phyloP scores from a whole-genome alignment of 1,140 invertebrate species.

The Drosophila tani region DNA sequence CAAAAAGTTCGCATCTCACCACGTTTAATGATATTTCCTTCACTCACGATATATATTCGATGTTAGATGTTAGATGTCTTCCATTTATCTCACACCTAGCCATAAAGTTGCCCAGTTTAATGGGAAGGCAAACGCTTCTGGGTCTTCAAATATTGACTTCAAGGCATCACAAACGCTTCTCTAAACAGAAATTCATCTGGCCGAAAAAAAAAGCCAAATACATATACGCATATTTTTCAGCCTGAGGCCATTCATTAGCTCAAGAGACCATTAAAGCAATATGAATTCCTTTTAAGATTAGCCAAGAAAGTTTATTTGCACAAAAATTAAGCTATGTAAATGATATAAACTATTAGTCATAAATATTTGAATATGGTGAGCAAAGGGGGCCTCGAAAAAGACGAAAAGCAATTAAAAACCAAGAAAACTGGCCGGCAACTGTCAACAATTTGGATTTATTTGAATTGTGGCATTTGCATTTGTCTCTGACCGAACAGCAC shows the following conservation, averaged over 20 bases:
- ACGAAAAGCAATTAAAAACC: conserved; percentile 35
- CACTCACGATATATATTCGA: conserved; percentile 42
- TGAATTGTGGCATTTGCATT: conserved; percentile 59
- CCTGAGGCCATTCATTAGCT: conserved; percentile 32
- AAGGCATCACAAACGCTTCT: conserved; percentile 53
- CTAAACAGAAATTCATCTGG: conserved; percentile 62
- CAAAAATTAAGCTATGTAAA: conserved; percentile 73
- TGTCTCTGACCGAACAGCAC: conserved; percentile 27
- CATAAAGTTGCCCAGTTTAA: conserved; percentile 71
- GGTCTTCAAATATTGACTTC: conserved; percentile 71
- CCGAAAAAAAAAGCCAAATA: conserved; percentile 24
- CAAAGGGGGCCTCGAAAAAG: conserved; percentile 15
- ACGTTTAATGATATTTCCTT: conserved; percentile 43
- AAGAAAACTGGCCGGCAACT: conserved; percentile 23
- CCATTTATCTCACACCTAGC: conserved; percentile 74
- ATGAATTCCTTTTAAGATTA: conserved; percentile 29
- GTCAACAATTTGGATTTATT: conserved; percentile 71
- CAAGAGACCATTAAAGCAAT: conserved; percentile 57
- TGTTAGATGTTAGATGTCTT: conserved; percentile 45
- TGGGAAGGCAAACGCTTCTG: conserved; percentile 50
- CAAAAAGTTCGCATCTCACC: conserved; percentile 40
- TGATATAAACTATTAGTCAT: conserved; percentile 43
- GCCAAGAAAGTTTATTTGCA: conserved; percentile 59
- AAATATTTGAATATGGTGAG: conserved; percentile 20
- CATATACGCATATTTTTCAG: conserved; percentile 4